Conservation (phyloP, 2,888 invertebrate species). For the Rugalucina vietnamica region DNA sequence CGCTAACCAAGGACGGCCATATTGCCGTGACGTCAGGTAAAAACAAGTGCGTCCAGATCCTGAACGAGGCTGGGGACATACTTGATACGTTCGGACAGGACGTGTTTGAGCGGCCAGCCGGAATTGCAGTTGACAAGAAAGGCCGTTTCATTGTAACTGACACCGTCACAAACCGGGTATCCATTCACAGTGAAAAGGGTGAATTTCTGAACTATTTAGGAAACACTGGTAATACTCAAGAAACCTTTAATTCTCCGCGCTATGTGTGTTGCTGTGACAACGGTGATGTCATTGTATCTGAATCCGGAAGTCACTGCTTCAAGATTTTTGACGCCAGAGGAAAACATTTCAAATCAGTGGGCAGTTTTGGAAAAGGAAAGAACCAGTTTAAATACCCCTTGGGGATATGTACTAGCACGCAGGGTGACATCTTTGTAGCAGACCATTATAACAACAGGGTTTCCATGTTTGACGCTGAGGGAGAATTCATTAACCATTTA, state of each 20-base stretch:
- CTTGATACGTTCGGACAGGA: conserved; percentile 66
- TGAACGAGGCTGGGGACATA: conserved; percentile 62
- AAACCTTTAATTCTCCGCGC: conserved; percentile 84
- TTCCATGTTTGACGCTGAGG: conserved; percentile 70
- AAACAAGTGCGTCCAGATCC: conserved; percentile 65
- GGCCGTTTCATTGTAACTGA: conserved; percentile 84
- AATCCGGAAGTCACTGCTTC: conserved; percentile 85
- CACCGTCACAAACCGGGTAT: conserved; percentile 82
- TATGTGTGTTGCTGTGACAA: conserved; percentile 84
- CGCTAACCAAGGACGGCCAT: conserved; percentile 64
- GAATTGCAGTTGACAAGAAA: conserved; percentile 76
- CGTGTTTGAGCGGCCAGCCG: conserved; percentile 72
- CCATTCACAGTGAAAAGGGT: conserved; percentile 82
- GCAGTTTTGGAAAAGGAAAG: conserved; percentile 84
- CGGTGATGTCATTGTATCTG: conserved; percentile 84
- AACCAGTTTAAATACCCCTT: conserved; percentile 85
- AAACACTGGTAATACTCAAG: conserved; percentile 81
- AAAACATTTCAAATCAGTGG: conserved; percentile 84
- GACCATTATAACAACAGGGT: conserved; percentile 85
- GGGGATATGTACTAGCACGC: conserved; percentile 84
- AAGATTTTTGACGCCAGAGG: conserved; percentile 84
- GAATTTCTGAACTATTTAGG: conserved; percentile 75
- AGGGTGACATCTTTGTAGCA: conserved; percentile 85
- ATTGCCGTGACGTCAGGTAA: conserved; percentile 72
- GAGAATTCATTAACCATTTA: conserved; percentile 74